These are phyloP conservation scores for Phylloscopus trochilus DNA, from an alignment of 2,113 vertebrate genomes.

Conservation along the genomic window DNA sequence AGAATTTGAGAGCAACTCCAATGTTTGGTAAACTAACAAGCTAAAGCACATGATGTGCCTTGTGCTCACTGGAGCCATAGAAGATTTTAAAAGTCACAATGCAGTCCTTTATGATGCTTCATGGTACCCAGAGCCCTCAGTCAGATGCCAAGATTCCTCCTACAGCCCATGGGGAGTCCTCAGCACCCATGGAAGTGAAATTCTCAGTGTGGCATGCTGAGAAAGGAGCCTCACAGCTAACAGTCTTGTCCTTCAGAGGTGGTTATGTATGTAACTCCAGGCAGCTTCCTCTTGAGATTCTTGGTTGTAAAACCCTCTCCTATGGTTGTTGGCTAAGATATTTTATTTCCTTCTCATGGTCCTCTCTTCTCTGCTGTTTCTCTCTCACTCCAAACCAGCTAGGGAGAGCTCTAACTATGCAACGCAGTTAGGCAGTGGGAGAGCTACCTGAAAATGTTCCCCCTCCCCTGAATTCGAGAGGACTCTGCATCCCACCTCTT, in stretches of 20 bases:
- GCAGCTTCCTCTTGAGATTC: neutral
- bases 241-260: neutral
- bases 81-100: neutral
- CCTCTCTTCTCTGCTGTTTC: neutral
- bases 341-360: neutral
- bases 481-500: neutral
- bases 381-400: accelerated
- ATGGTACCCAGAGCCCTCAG: neutral
- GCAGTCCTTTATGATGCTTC: neutral
- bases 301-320: neutral
- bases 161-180: neutral
- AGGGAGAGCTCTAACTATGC: neutral
- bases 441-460: neutral
- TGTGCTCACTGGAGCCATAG: neutral
- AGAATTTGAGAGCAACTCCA: neutral
- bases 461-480: accelerated
- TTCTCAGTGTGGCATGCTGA: neutral
- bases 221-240: neutral
- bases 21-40: neutral
- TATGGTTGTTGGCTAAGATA: neutral
- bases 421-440: neutral
- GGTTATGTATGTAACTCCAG: neutral
- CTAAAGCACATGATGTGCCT: neutral
- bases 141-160: neutral
- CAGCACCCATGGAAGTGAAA: neutral